A percentile compares a stretch with the other conserved stretches of the same genome.
These are phyloP conservation scores for Trypoxylon attenuatum DNA, from an alignment of 2,888 invertebrate species.

Conservation along the genomic window DNA sequence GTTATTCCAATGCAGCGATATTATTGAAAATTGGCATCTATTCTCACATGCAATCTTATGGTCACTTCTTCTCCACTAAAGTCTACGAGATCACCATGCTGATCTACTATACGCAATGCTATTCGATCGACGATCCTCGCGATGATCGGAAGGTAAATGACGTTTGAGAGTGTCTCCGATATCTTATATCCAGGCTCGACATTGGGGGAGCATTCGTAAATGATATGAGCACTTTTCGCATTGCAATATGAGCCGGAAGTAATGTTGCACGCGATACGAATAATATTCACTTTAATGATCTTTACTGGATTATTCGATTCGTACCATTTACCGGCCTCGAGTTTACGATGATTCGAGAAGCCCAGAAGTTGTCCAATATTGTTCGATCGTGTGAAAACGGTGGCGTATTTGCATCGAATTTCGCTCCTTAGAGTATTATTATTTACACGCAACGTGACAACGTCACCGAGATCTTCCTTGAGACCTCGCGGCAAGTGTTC, in stretches of 20 bases:
- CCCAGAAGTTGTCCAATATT: neutral
- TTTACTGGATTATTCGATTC: neutral
- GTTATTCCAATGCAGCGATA: too few relatives aligned
- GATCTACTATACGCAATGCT: neutral
- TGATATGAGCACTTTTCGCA: neutral
- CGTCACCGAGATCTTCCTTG: too few relatives aligned
- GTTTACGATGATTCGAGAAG: neutral
- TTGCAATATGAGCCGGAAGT: neutral
- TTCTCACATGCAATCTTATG: neutral
- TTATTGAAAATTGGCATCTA: too few relatives aligned
- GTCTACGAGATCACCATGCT: neutral
- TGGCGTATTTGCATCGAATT: neutral
- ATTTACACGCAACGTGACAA: neutral
- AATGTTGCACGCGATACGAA: neutral
- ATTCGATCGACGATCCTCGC: neutral
- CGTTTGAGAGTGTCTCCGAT: neutral
- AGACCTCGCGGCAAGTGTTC: too few relatives aligned
- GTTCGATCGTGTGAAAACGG: neutral
- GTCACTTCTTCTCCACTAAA: neutral
- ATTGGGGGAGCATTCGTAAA: neutral
- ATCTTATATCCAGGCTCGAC: neutral
- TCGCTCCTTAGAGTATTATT: slow-evolving; percentile 2
- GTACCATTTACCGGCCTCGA: neutral
- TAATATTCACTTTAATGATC: neutral
- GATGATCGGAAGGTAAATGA: neutral